phyloP scores from a whole-genome alignment of 1,140 invertebrate genomes.

The Drosophila pseudoananassae region DNA sequence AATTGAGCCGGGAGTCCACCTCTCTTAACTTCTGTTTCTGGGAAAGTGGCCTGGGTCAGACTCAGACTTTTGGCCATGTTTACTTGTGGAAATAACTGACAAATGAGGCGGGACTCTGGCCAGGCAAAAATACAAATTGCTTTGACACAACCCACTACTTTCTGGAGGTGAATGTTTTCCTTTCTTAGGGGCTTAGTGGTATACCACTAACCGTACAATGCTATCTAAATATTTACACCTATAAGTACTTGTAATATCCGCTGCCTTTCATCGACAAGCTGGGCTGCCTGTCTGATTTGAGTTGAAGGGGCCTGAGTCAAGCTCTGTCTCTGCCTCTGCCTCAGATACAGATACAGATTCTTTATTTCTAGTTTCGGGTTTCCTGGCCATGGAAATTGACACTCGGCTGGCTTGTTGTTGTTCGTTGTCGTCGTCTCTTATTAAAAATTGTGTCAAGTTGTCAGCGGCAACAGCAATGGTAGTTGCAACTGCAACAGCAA shows the following conservation, averaged over 20 bases:
- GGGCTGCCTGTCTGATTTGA: conserved; percentile 33
- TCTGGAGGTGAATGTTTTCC: conserved; percentile 2
- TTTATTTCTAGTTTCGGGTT: conserved; percentile 32
- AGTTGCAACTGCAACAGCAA: conserved; percentile 43
- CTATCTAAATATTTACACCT: conserved; percentile 42
- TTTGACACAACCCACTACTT: conserved; percentile 47
- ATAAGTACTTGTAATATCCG: conserved; percentile 68
- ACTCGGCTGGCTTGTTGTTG: conserved; percentile 51
- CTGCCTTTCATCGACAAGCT: conserved; percentile 21
- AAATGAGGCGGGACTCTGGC: conserved; percentile 59
- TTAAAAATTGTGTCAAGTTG: conserved; percentile 79
- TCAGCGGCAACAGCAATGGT: conserved; percentile 52
- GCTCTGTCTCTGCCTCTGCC: neutral
- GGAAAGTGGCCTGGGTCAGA: conserved; percentile 29
- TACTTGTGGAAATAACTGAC: conserved; percentile 55
- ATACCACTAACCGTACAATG: conserved; percentile 13
- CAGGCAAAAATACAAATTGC: conserved; percentile 56
- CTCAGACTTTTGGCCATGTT: conserved; percentile 3
- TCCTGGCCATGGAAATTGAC: conserved; percentile 74
- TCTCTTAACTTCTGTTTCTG: conserved; percentile 43
- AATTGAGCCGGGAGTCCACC: conserved; percentile 44
- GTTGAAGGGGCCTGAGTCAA: conserved; percentile 14
- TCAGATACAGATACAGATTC: conserved; percentile 14
- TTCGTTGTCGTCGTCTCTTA: conserved; percentile 45
- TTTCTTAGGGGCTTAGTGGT: neutral